Evolutionary conservation across 2,113 vertebrate genomes (phyloP).

Genomic region (Callorhinus ursinus): DNA sequence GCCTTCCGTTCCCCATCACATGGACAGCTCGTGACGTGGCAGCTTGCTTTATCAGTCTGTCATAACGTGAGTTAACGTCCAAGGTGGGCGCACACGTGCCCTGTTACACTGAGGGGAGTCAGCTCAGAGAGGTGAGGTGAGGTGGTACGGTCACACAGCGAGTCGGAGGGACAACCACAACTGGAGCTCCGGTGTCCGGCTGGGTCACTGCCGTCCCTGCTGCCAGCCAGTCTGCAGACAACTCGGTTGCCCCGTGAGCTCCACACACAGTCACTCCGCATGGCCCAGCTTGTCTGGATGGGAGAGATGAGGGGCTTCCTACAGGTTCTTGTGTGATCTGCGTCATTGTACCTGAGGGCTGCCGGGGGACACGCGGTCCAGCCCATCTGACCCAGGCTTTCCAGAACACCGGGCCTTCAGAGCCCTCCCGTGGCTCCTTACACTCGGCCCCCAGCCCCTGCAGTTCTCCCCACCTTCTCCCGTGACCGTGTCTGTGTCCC

Average conservation of each 20-base stretch:
- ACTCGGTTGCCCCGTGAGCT: fast-evolving
- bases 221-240: no score
- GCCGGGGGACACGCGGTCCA: fast-evolving
- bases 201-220: fast-evolving
- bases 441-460: background rate
- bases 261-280: background rate
- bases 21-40: fast-evolving
- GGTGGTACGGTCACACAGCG: fast-evolving
- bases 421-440: background rate
- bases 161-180: background rate
- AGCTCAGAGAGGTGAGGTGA: background rate
- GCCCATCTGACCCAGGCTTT: background rate
- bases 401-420: fast-evolving
- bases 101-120: background rate
- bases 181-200: no score
- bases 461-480: background rate
- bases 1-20: background rate
- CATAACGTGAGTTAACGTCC: no score
- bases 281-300: fast-evolving
- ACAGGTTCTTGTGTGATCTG: fast-evolving
- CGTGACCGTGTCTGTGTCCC: background rate
- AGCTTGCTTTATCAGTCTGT: fast-evolving
- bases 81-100: background rate
- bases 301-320: background rate
- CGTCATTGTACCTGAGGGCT: fast-evolving